phyloP scores from a whole-genome alignment of 2,888 invertebrate genomes.

The Agrochola circellaris region DNA sequence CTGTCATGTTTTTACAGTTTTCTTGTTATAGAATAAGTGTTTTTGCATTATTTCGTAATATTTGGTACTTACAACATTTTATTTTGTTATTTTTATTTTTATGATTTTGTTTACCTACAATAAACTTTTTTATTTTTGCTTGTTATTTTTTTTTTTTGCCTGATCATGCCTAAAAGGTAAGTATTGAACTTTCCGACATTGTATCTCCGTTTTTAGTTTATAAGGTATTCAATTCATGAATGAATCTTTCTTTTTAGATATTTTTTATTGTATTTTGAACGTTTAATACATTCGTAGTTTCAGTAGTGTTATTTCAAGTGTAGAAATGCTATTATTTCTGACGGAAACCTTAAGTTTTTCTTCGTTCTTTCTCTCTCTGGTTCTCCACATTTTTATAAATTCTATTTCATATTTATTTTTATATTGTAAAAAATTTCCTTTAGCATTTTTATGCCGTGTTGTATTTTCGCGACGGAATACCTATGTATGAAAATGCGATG shows the following conservation, averaged over 20 bases:
- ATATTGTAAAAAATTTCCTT: background rate
- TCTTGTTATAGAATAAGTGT: constrained; percentile 2
- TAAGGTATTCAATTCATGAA: background rate
- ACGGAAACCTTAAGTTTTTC: background rate
- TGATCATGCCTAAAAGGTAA: constrained; percentile 26
- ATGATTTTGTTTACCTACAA: constrained; percentile 41
- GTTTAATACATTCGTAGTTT: background rate
- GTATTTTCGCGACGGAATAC: background rate
- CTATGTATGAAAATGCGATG: background rate
- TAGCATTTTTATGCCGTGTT: background rate
- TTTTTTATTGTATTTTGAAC: background rate
- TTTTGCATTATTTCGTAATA: background rate
- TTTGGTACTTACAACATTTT: background rate
- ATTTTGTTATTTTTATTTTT: constrained; percentile 17
- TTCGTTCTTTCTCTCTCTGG: background rate
- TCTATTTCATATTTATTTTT: too few relatives aligned
- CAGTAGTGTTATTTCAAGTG: background rate
- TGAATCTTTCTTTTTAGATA: background rate
- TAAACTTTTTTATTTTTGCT: constrained; percentile 56
- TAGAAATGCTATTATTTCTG: background rate
- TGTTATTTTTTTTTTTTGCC: constrained; percentile 44
- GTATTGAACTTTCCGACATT: constrained; percentile 4
- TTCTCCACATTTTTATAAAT: too few relatives aligned
- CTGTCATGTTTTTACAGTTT: background rate
- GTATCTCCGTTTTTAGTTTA: background rate